phyloP scores from a whole-genome alignment of 2,797 vertebrate species.

The Babyrousa celebensis region DNA sequence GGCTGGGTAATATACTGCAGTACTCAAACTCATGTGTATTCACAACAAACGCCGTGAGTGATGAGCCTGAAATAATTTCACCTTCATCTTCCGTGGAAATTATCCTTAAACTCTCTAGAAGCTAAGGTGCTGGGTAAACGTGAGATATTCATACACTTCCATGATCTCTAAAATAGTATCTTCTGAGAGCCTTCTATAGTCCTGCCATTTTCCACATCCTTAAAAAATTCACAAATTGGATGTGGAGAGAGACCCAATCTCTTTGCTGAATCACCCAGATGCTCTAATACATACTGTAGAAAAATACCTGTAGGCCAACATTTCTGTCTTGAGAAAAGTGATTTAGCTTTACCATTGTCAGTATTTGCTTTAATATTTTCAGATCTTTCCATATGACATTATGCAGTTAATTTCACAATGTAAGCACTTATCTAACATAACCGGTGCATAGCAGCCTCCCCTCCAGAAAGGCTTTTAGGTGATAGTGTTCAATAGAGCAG shows the following conservation, averaged over 20 bases:
- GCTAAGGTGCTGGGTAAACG: neutral
- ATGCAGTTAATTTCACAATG: conserved; percentile 1
- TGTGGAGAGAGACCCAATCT: neutral
- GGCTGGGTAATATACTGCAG: neutral
- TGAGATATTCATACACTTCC: neutral
- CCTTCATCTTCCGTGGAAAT: neutral
- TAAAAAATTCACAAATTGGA: neutral
- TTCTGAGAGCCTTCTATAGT: neutral
- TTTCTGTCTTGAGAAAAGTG: neutral
- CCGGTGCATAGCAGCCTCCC: neutral
- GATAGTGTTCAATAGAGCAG: neutral
- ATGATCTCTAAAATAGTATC: neutral
- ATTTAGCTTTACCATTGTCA: neutral
- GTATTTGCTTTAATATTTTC: conserved; percentile 49
- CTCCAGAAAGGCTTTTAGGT: conserved; percentile 20
- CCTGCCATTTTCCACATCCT: neutral
- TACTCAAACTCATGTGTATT: neutral
- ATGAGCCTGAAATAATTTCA: neutral
- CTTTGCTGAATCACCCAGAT: neutral
- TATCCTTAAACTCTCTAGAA: neutral
- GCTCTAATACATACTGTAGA: neutral
- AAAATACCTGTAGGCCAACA: conserved; percentile 43
- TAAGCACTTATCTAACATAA: neutral
- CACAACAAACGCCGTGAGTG: neutral
- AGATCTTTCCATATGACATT: neutral